Evolutionary conservation across 2,113 vertebrate genomes (phyloP).

Genomic region (Nibea coibor): DNA sequence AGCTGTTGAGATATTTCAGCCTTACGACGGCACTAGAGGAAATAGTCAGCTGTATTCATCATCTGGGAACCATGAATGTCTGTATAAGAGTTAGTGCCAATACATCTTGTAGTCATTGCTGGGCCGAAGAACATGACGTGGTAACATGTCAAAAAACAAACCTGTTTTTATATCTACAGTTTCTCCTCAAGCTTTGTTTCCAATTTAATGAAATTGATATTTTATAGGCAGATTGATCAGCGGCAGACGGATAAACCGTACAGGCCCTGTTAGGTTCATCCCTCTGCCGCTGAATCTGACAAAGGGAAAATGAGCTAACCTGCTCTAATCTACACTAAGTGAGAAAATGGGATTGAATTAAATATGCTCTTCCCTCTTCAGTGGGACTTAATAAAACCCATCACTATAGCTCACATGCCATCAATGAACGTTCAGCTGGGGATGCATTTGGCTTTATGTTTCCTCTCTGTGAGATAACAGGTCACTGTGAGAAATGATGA

Average conservation of each 20-base stretch:
- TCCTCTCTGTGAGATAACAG: conserved; percentile 63
- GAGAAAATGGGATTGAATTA: conserved; percentile 62
- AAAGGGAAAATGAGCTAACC: conserved; percentile 46
- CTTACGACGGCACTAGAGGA: neutral
- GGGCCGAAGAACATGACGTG: neutral
- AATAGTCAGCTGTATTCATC: neutral
- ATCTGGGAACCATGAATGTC: neutral
- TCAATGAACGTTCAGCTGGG: conserved; percentile 56
- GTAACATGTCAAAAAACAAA: too few species aligned
- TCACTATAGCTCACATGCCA: conserved; percentile 50
- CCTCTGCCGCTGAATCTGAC: conserved; percentile 13
- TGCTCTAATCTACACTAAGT: conserved; percentile 62
- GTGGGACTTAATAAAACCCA: conserved; percentile 74
- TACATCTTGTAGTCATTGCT: neutral
- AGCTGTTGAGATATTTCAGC: neutral
- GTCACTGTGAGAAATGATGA: conserved; percentile 53
- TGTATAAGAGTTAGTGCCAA: neutral
- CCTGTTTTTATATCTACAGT: neutral
- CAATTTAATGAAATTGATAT: neutral
- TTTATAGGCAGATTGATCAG: too few species aligned
- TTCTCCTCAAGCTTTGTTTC: conserved; percentile 7
- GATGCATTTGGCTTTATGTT: conserved; percentile 66
- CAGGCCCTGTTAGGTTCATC: neutral
- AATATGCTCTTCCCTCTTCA: conserved; percentile 63
- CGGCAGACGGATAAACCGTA: too few species aligned